A percentile compares a stretch with the other conserved stretches of the same genome.
Evolutionary conservation across 1,140 invertebrate species (phyloP).

Genomic region (Drosophila fuyamai): DNA sequence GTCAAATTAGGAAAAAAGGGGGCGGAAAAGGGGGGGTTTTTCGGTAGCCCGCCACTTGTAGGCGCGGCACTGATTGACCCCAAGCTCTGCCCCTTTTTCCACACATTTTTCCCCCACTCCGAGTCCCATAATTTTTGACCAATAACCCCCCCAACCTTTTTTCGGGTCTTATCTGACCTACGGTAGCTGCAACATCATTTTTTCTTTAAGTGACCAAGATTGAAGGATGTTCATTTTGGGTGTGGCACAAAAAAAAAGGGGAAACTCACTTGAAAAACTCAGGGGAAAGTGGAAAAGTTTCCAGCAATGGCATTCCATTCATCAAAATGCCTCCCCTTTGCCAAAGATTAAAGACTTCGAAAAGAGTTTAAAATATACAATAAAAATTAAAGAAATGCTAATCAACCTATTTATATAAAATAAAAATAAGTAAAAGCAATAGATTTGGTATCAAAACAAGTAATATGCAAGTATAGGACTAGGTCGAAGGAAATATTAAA

Average conservation of each 20-base stretch:
- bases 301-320: too few species aligned
- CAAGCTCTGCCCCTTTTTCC: background rate
- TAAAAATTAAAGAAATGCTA: too few species aligned
- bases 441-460: too few species aligned
- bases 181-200: constrained; percentile 27
- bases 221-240: constrained; percentile 2
- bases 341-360: too few species aligned
- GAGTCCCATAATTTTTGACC: constrained; percentile 2
- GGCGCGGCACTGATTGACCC: constrained; percentile 28
- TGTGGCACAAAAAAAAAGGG: background rate
- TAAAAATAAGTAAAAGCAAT: too few species aligned
- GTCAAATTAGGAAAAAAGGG: constrained; percentile 38
- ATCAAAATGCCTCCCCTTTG: too few species aligned
- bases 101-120: background rate
- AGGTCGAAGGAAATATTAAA: too few species aligned
- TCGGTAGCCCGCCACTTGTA: constrained; percentile 37
- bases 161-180: constrained; percentile 7
- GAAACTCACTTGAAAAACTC: background rate
- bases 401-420: too few species aligned
- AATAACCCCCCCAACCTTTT: background rate
- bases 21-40: constrained; percentile 2
- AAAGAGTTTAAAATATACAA: too few species aligned
- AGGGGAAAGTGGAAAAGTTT: background rate
- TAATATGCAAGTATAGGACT: too few species aligned
- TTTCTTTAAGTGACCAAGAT: constrained; percentile 20